Base-by-base conservation (phyloP, 1,140 invertebrate genomes). In the Tetranychus cinnabarinus region DNA sequence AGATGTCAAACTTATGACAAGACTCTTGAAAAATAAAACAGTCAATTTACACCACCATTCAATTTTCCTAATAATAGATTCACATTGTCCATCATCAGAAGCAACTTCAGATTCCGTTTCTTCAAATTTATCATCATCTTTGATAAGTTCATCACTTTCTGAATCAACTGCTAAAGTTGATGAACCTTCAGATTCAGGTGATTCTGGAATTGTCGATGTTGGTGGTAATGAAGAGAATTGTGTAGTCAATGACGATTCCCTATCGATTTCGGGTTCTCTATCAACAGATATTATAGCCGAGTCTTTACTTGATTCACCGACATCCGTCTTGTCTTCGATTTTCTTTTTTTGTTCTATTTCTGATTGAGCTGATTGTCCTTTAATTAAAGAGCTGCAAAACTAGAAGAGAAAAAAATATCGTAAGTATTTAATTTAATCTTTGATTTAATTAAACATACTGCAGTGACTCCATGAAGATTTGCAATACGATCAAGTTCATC, bases 1-100 rank as follows among this genome's bases (percentile, higher is more conserved):
- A 56, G 77, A 79, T 5, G 88, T 95, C n/a, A 88, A 69, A n/a
- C 86, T 86, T 15, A 90, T 83, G 69, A 93, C 78, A 12, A 82
- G 74, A 66, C 88, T 90, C 67, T 84, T 81, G 36, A 89, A 70
- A 61, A 92, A 81, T 8, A 81, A 81, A 72, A 77, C 75, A 1
- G 79, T 59, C 62, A 85, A 80, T 63, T 76, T 76, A 47, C 79
- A 72, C 60, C 77, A 79, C 50, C 62, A 55, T 45, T 63, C 63
- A 0, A 69, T 37, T 36, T 69, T 69, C 50, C 65, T 56, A 39
- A 66, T 58, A 60, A 65, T 63, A 13, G 62, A 64, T 61, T 65
- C 64, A 62, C 50, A 23, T 59, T 55, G n/a, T 60, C 39, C 39
- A 10, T 61, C 37, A 6, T 46, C 46, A 35, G 35, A 8, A 12